A percentile compares a stretch with the other conserved stretches of the same genome.
Conservation (phyloP, 2,888 invertebrate genomes). For the Epiperipatus broadwayi region DNA sequence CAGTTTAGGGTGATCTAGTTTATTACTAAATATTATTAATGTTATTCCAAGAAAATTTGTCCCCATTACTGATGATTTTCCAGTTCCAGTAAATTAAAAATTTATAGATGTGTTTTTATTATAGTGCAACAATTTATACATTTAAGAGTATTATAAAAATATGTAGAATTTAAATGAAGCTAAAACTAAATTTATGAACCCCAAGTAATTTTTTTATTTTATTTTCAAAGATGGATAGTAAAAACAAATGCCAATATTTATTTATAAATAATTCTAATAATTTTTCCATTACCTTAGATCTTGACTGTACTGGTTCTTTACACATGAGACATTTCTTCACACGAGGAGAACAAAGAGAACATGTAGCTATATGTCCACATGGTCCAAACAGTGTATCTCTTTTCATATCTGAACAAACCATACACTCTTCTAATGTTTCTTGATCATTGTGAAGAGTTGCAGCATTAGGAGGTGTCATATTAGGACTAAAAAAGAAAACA, state of each 20-base stretch:
- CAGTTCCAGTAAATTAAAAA: too few relatives aligned
- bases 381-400: conserved; percentile 75
- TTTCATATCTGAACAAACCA: conserved; percentile 82
- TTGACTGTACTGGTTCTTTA: conserved; percentile 55
- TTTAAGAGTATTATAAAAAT: too few relatives aligned
- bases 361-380: conserved; percentile 81
- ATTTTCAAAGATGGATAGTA: not conserved
- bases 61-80: too few relatives aligned
- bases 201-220: too few relatives aligned
- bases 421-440: conserved; percentile 60
- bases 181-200: too few relatives aligned
- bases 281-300: conserved; percentile 43
- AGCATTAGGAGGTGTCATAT: conserved; percentile 19
- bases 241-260: conserved; percentile 10
- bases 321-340: conserved; percentile 91
- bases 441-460: conserved; percentile 26
- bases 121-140: too few relatives aligned
- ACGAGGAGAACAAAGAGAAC: conserved; percentile 61
- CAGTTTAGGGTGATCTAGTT: too few relatives aligned
- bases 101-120: too few relatives aligned
- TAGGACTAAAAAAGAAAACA: conserved; percentile 10
- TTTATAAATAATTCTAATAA: not conserved
- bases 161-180: too few relatives aligned
- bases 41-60: too few relatives aligned
- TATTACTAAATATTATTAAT: too few relatives aligned